phyloP scores from a whole-genome alignment of 2,113 vertebrate species.

The Corapipo altera region DNA sequence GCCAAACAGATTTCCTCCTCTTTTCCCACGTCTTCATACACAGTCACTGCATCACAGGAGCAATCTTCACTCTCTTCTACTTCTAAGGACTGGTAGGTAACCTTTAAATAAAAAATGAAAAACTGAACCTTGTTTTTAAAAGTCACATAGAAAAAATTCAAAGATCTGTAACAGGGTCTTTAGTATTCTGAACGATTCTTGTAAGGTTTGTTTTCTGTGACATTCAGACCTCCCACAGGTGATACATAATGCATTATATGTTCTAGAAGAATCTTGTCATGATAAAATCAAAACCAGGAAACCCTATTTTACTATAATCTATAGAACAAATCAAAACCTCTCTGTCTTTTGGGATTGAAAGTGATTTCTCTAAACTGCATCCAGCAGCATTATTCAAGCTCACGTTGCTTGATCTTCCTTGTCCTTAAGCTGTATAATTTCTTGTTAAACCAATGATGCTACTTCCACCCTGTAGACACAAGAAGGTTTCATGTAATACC shows the following conservation, averaged over 20 bases:
- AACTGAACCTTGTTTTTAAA: background rate
- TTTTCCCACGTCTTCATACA: constrained; percentile 74
- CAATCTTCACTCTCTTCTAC: constrained; percentile 81
- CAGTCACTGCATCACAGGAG: constrained; percentile 73
- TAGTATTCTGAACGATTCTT: background rate
- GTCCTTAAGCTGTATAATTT: background rate
- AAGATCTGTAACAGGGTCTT: background rate
- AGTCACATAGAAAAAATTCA: background rate
- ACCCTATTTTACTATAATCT: background rate
- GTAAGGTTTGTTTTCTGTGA: background rate
- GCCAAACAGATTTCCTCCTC: constrained; percentile 76
- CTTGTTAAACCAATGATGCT: background rate
- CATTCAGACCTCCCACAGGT: background rate
- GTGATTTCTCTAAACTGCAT: background rate
- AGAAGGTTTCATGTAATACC: constrained; percentile 57
- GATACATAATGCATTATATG: background rate
- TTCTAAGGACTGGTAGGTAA: constrained; percentile 80
- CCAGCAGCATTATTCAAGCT: background rate
- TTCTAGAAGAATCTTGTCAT: background rate
- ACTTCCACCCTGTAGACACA: background rate
- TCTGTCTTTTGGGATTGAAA: background rate
- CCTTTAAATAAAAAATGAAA: constrained; percentile 62
- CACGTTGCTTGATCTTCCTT: background rate
- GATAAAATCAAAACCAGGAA: background rate
- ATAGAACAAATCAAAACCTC: background rate